These are phyloP conservation scores for Clivina fossor DNA, from an alignment of 2,888 invertebrate genomes.

Conservation along the genomic window DNA sequence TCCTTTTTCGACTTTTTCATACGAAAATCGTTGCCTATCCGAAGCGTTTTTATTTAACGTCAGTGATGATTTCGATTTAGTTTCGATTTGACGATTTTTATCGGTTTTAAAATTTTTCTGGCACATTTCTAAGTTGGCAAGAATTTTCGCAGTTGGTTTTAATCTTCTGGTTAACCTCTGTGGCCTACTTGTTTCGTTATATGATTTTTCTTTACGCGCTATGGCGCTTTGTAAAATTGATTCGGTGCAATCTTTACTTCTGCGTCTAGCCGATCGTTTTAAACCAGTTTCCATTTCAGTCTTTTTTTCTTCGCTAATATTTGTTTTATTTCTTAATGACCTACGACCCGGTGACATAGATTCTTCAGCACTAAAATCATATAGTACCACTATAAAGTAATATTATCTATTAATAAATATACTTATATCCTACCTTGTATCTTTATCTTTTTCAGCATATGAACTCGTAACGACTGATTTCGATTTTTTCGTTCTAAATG, in stretches of 20 bases:
- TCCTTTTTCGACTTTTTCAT: conserved; percentile 38
- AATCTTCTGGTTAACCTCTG: conserved; percentile 60
- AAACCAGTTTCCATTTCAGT: conserved; percentile 53
- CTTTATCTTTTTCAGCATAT: conserved; percentile 17
- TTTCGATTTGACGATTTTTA: conserved; percentile 43
- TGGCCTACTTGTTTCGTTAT: conserved; percentile 56
- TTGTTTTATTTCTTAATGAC: conserved; percentile 49
- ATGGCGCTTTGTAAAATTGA: conserved; percentile 71
- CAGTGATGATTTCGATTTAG: conserved; percentile 26
- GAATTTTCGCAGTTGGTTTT: conserved; percentile 67
- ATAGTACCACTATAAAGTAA: no score
- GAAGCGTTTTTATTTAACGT: conserved; percentile 29
- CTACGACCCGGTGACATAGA: conserved; percentile 49
- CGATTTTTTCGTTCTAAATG: conserved; percentile 63
- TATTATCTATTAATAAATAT: no score
- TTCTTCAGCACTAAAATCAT: conserved; percentile 43
- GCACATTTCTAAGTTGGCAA: conserved; percentile 62
- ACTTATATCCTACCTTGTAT: no score
- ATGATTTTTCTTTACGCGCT: conserved; percentile 71
- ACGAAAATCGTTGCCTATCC: conserved; percentile 24
- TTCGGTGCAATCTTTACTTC: conserved; percentile 63
- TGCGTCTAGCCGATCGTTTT: conserved; percentile 66
- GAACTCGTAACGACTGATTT: conserved; percentile 43
- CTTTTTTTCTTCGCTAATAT: conserved; percentile 39
- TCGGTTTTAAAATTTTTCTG: conserved; percentile 38